Conservation (phyloP, 1,140 invertebrate species). For the Stegodyphus mimosarum region DNA sequence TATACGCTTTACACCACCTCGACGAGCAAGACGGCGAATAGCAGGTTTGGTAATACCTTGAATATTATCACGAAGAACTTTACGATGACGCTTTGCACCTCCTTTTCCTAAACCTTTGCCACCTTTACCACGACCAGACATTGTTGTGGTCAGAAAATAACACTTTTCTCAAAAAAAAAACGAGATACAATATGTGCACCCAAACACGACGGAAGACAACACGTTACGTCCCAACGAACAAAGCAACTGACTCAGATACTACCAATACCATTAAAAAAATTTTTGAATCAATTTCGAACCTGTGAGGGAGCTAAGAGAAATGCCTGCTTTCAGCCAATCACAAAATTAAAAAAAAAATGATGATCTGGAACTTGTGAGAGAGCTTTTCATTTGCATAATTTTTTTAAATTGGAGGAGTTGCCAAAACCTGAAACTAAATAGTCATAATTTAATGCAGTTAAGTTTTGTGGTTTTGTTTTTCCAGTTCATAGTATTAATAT, state of each 20-base stretch:
- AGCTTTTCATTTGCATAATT: too few relatives aligned
- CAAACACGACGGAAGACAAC: background rate
- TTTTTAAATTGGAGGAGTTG: too few relatives aligned
- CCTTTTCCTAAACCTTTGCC: slow-evolving; percentile 70
- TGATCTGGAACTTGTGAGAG: too few relatives aligned
- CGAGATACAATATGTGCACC: background rate
- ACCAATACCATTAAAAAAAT: background rate
- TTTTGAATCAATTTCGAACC: background rate
- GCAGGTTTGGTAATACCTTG: slow-evolving; percentile 79
- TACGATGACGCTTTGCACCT: slow-evolving; percentile 69
- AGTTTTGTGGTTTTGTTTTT: too few relatives aligned
- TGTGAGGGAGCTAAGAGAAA: background rate
- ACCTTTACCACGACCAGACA: slow-evolving; percentile 69
- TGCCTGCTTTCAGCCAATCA: background rate
- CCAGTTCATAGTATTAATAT: too few relatives aligned
- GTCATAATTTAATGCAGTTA: too few relatives aligned
- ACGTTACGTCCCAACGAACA: background rate
- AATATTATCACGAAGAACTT: slow-evolving; percentile 78
- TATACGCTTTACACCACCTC: slow-evolving; percentile 82
- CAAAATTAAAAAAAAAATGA: too few relatives aligned
- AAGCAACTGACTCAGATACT: background rate
- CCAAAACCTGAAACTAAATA: too few relatives aligned
- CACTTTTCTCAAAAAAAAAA: background rate
- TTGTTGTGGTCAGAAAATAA: slow-evolving; percentile 27
- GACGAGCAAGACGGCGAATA: slow-evolving; percentile 76